These are phyloP conservation scores for Sebastes nivosus DNA, from an alignment of 2,797 vertebrate species.

Conservation along the genomic window DNA sequence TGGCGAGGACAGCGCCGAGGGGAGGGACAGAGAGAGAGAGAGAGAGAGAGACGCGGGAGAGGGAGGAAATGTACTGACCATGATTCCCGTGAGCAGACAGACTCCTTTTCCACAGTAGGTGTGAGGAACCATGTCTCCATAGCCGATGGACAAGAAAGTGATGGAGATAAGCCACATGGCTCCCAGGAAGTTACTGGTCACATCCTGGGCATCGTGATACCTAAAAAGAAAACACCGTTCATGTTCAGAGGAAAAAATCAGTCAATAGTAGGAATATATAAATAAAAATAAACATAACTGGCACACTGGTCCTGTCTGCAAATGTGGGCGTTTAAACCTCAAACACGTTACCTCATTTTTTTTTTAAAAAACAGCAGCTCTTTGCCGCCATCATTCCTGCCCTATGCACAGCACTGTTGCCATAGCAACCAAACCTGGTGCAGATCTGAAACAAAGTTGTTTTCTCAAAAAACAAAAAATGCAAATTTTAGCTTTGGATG, in stretches of 20 bases:
- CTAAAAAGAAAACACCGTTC: slow-evolving; percentile 69
- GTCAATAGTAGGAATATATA: background rate
- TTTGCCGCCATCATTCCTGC: slow-evolving; percentile 18
- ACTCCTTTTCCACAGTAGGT: slow-evolving; percentile 98
- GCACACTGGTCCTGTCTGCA: slow-evolving; percentile 27
- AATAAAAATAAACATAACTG: slow-evolving; percentile 4
- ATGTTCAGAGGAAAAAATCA: slow-evolving; percentile 5
- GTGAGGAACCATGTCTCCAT: slow-evolving; percentile 98
- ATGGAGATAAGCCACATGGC: slow-evolving; percentile 99
- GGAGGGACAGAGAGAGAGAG: slow-evolving; percentile 2
- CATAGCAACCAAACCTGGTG: slow-evolving; percentile 54
- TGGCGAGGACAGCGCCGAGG: slow-evolving; percentile 38
- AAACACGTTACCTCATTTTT: slow-evolving; percentile 10
- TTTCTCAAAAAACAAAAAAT: slow-evolving; percentile 26
- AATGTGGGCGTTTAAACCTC: slow-evolving; percentile 27
- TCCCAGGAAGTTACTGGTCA: slow-evolving; percentile 98
- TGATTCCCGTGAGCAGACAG: slow-evolving; percentile 97
- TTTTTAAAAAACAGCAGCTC: slow-evolving; percentile 24
- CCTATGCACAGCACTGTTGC: slow-evolving; percentile 51
- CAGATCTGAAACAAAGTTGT: slow-evolving; percentile 40
- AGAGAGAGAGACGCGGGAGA: background rate
- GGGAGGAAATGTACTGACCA: slow-evolving; percentile 85
- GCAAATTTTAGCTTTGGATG: background rate
- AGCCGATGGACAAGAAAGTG: slow-evolving; percentile 98
- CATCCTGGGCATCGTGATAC: slow-evolving; percentile 97